These are phyloP conservation scores for Acanthopagrus latus DNA, from an alignment of 2,797 vertebrate genomes.

Conservation along the genomic window DNA sequence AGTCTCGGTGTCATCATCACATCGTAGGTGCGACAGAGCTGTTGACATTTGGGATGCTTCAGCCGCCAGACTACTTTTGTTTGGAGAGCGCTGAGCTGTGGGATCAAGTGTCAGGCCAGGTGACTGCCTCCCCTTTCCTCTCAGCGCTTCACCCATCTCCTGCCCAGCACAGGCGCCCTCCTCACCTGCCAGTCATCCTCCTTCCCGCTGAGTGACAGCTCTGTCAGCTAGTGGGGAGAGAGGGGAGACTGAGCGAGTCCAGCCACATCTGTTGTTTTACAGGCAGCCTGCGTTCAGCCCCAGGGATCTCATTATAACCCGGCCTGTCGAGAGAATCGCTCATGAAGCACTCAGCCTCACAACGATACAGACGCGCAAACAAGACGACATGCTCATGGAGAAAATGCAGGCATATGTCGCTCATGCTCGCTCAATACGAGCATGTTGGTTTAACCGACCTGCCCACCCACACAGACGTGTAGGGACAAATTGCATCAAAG, in stretches of 20 bases:
- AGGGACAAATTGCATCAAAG: background rate
- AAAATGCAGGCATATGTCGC: conserved; percentile 22
- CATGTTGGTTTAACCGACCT: conserved; percentile 16
- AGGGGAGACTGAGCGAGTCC: conserved; percentile 65
- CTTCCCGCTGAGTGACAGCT: conserved; percentile 70
- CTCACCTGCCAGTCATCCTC: conserved; percentile 67
- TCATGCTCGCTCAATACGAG: background rate
- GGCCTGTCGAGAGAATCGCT: conserved; percentile 60
- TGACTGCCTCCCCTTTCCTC: conserved; percentile 42
- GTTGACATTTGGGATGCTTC: conserved; percentile 73
- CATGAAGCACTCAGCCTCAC: conserved; percentile 59
- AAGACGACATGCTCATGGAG: conserved; percentile 39
- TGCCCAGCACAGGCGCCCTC: conserved; percentile 26
- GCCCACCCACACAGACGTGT: background rate
- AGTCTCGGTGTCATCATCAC: conserved; percentile 51
- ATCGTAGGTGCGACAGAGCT: conserved; percentile 43
- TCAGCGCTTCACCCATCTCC: conserved; percentile 33
- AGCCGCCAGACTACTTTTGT: conserved; percentile 51
- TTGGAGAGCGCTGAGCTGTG: conserved; percentile 51
- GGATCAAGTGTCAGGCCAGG: conserved; percentile 65
- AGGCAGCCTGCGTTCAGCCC: conserved; percentile 77
- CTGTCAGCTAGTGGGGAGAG: conserved; percentile 52
- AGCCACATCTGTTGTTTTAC: conserved; percentile 81
- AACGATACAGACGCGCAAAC: conserved; percentile 43
- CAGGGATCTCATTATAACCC: conserved; percentile 82